Evolutionary conservation across 2,888 invertebrate genomes (phyloP).

Genomic region (Cylindroiulus punctatus): DNA sequence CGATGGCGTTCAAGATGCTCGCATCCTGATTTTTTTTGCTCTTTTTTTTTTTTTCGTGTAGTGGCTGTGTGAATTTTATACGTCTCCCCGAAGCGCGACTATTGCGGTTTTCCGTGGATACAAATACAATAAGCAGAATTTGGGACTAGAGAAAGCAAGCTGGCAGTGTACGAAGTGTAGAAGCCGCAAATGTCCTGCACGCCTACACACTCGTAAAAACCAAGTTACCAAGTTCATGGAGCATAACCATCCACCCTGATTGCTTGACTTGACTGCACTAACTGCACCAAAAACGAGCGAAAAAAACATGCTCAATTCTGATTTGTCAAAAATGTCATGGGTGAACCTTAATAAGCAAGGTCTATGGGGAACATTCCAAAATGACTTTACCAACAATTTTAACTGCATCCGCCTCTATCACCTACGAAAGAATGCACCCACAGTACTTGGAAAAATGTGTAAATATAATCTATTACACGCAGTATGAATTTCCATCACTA

Average conservation of each 20-base stretch:
- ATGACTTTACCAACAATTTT: no score
- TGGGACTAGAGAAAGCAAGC: background rate
- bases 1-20: background rate
- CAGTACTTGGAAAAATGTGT: no score
- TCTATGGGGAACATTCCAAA: no score
- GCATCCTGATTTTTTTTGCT: background rate
- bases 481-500: no score
- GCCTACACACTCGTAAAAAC: background rate
- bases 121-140: constrained; percentile 29
- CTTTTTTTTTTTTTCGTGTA: background rate
- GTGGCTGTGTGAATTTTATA: constrained; percentile 19
- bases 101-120: constrained; percentile 2
- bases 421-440: no score
- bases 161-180: constrained; percentile 21
- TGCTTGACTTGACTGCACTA: no score
- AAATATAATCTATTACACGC: no score
- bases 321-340: no score
- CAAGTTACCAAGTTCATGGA: background rate
- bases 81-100: background rate
- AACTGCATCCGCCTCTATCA: no score
- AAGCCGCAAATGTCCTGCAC: background rate
- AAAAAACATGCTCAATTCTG: no score
- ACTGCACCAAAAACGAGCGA: no score
- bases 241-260: background rate
- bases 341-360: no score